These are phyloP conservation scores for Luehdorfia chinensis DNA, from an alignment of 1,140 invertebrate genomes.

Conservation along the genomic window DNA sequence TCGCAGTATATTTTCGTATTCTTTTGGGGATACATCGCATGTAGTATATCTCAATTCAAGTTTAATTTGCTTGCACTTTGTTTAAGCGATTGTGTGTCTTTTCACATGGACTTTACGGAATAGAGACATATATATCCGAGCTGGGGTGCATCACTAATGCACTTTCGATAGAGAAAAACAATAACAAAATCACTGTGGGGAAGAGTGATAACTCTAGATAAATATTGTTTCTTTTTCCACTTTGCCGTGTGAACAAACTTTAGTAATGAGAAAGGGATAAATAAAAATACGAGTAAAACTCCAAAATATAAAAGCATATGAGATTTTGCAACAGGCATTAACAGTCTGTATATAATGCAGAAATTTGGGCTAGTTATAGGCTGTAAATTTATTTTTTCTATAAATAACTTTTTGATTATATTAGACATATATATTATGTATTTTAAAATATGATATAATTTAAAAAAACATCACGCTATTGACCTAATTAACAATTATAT, in stretches of 20 bases:
- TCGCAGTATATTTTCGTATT: no score
- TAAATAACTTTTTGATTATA: no score
- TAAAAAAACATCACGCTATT: conserved; percentile 14
- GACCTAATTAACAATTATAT: conserved; percentile 13
- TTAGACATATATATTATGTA: no score
- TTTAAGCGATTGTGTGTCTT: conserved; percentile 33
- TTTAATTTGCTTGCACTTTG: conserved; percentile 37
- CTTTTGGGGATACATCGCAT: conserved; percentile 6
- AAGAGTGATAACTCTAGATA: conserved; percentile 35
- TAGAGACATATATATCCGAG: conserved; percentile 35
- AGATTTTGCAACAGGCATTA: no score
- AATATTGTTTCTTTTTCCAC: conserved; percentile 25
- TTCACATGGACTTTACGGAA: no score
- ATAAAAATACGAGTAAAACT: no score
- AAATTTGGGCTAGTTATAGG: no score
- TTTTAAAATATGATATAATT: no score
- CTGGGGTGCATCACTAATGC: conserved; percentile 62
- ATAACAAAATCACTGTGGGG: conserved; percentile 23
- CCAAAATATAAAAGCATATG: no score
- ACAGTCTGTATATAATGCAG: no score
- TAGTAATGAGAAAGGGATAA: no score
- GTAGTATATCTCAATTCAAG: conserved; percentile 45
- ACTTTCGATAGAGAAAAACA: conserved; percentile 33
- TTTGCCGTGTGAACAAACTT: conserved; percentile 16
- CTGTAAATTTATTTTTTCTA: no score